Base-by-base conservation (phyloP, 2,888 invertebrate genomes). In the Spisula solida region DNA sequence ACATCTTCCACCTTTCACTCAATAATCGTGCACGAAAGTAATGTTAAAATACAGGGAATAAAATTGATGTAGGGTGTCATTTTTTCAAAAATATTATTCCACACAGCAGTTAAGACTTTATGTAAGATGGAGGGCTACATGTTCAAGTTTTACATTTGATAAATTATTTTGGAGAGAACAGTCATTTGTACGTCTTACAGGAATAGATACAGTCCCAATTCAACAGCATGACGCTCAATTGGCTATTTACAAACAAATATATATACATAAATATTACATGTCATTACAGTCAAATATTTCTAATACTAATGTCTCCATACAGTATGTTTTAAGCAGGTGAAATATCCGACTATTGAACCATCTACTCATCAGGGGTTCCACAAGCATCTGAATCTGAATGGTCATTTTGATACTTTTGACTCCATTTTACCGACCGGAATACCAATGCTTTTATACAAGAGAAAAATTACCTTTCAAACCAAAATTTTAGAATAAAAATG, bases 211-310 rank as follows among this genome's bases (percentile, higher is more conserved):
- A 25, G 60, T 66, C 25, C 25, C n/a, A n/a, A n/a, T 12, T 25
- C 20, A 66, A 66, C n/a, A 66, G 51, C 25, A 66, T 25, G 25
- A 41, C 41, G 41, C n/a, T 66, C 16, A 75, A 18, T 75, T 16
- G 6, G 18, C 29, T 75, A 75, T 75, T 75, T 75, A 75, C 75
- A 75, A 75, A 75, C 75, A 75, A 75, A 75, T 75, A 75, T 75
- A 75, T 75, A 75, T 34, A 75, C 25, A 75, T 75, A 75, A 25
- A 75, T 31, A 75, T 41, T 31, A 70, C 70, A 70, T 31, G 25
- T 75, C 34, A 75, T 31, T 18, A 14, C 31, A 75, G 75, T 75
- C 75, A 75, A 75, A 75, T 75, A 75, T 75, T 75, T 75, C 75
- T 75, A 75, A 75, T 75, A 75, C 75, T 75, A 75, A 75, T 25